These are phyloP conservation scores for Thaumatotibia leucotreta DNA, from an alignment of 1,140 invertebrate species.

Conservation along the genomic window DNA sequence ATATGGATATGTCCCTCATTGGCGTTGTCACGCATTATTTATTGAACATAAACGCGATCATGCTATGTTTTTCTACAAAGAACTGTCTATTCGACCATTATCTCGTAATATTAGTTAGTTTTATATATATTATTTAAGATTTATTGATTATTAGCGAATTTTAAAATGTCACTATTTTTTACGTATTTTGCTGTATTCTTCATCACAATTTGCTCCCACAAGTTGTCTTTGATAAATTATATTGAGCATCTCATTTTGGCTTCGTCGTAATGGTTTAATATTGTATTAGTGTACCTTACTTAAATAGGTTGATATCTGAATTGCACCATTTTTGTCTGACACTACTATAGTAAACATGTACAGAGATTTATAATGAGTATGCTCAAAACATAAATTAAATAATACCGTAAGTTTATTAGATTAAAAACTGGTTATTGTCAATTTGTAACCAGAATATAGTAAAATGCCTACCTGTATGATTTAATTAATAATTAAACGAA, in stretches of 20 bases:
- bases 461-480: constrained; percentile 40
- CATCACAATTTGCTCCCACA: constrained; percentile 1
- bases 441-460: constrained; percentile 26
- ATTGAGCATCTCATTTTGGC: constrained; percentile 9
- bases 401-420: constrained; percentile 19
- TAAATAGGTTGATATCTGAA: neutral
- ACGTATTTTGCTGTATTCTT: constrained; percentile 5
- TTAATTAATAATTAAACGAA: constrained; percentile 40
- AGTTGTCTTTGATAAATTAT: neutral
- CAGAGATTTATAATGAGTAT: constrained; percentile 36
- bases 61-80: neutral
- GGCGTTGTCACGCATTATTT: too few relatives aligned
- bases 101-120: constrained; percentile 8
- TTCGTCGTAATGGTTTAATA: neutral
- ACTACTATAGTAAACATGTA: constrained; percentile 29
- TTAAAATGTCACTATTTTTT: constrained; percentile 11
- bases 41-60: neutral
- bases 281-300: neutral
- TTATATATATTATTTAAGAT: constrained; percentile 14
- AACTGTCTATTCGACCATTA: constrained; percentile 4
- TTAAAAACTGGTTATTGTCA: constrained; percentile 16
- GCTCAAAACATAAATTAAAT: constrained; percentile 40
- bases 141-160: constrained; percentile 12
- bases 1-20: too few relatives aligned
- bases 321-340: neutral